Percentiles rank a stretch among this genome's conserved stretches.
These are phyloP conservation scores for Phalacrocorax carbo DNA, from an alignment of 2,113 vertebrate species.

Conservation along the genomic window DNA sequence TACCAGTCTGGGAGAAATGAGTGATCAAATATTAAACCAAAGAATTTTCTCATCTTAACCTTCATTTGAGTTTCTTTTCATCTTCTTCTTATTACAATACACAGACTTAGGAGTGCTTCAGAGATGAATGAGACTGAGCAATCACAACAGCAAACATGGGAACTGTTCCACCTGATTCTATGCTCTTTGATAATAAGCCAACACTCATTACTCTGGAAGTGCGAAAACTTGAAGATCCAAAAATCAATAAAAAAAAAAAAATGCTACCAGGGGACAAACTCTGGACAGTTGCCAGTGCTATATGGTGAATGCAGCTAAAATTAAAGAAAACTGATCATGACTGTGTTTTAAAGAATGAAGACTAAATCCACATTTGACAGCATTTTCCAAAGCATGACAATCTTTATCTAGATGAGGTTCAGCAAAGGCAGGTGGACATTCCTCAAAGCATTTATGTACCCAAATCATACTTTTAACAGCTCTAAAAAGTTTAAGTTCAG, in stretches of 20 bases:
- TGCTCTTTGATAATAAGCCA: background rate
- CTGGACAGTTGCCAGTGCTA: background rate
- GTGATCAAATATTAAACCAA: background rate
- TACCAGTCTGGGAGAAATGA: background rate
- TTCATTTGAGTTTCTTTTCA: background rate
- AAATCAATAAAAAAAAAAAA: background rate
- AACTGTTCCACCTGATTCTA: background rate
- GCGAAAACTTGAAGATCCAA: background rate
- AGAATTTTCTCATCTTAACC: background rate
- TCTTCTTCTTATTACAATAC: background rate
- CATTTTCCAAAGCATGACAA: background rate
- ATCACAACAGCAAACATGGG: background rate
- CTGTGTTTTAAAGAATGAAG: background rate
- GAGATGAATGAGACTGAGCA: background rate
- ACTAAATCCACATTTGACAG: background rate
- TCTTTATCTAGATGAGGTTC: background rate
- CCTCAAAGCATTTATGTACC: background rate
- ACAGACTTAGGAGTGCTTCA: background rate
- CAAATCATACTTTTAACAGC: background rate
- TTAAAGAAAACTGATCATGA: background rate
- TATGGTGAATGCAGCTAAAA: background rate
- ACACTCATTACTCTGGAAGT: background rate
- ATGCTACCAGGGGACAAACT: background rate
- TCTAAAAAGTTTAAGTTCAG: background rate
- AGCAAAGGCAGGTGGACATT: background rate